phyloP scores from a whole-genome alignment of 2,888 invertebrate species.

The Chrysomela aeneicollis region DNA sequence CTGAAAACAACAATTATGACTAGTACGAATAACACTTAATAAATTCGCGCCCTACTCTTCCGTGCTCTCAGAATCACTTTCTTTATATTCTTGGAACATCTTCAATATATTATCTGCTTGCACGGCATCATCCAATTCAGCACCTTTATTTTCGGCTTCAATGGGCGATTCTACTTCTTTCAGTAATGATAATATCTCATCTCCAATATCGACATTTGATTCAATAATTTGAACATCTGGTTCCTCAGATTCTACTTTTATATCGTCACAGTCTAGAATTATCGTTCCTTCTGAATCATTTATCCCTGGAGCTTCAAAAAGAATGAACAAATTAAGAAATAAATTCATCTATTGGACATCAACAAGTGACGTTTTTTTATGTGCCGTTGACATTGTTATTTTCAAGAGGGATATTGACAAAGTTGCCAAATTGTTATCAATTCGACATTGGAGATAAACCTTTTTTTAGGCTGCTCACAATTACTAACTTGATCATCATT shows the following conservation, averaged over 20 bases:
- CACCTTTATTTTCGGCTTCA: not conserved
- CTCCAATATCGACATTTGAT: constrained; percentile 12
- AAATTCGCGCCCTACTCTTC: constrained; percentile 18
- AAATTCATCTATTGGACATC: not conserved
- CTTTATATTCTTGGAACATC: constrained; percentile 4
- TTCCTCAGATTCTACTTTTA: constrained; percentile 13
- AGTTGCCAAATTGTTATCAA: too few relatives aligned
- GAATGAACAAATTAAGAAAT: not conserved
- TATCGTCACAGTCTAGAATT: constrained; percentile 5
- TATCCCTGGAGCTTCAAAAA: not conserved
- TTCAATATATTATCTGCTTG: constrained; percentile 16
- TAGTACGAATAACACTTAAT: not conserved
- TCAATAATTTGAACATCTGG: not conserved
- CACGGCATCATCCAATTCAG: not conserved
- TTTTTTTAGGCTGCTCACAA: too few relatives aligned
- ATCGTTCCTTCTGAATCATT: constrained; percentile 6
- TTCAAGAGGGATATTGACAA: not conserved
- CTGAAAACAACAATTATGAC: not conserved
- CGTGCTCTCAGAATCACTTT: constrained; percentile 16
- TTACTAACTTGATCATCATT: too few relatives aligned
- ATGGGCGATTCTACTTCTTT: constrained; percentile 21
- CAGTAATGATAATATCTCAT: constrained; percentile 30
- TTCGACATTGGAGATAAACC: too few relatives aligned
- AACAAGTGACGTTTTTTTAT: not conserved
- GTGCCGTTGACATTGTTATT: not conserved